A percentile compares a stretch with the other conserved stretches of the same genome.
Evolutionary conservation across 2,888 invertebrate species (phyloP).

Genomic region (Microplitis manilae): DNA sequence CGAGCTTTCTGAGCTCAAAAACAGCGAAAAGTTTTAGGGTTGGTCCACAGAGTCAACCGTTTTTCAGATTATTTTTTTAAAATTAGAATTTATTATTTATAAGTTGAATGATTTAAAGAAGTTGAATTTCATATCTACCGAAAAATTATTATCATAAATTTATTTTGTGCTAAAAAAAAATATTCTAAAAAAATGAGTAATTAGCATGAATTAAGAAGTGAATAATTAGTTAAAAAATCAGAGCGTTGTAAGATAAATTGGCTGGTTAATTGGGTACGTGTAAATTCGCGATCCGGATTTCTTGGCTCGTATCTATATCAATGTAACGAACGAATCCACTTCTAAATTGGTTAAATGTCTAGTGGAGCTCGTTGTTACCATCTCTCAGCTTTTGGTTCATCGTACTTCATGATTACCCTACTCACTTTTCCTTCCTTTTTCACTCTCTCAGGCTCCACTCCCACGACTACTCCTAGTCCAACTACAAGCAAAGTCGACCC

Average conservation of each 20-base stretch:
- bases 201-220: neutral
- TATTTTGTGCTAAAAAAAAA: too few species aligned
- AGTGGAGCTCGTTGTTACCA: neutral
- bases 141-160: too few species aligned
- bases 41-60: too few species aligned
- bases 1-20: too few species aligned
- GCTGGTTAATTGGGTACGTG: constrained; percentile 45
- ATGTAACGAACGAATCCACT: constrained; percentile 44
- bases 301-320: constrained; percentile 33
- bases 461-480: neutral
- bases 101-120: too few species aligned
- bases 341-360: constrained; percentile 42
- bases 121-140: too few species aligned
- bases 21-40: too few species aligned
- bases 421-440: constrained; percentile 29
- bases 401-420: constrained; percentile 32
- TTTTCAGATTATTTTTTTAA: too few species aligned
- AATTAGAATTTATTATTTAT: too few species aligned
- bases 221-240: constrained; percentile 14
- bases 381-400: neutral
- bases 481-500: neutral
- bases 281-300: constrained; percentile 35
- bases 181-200: constrained; percentile 9
- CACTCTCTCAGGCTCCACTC: constrained; percentile 14
- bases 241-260: constrained; percentile 23